Evolutionary conservation across 2,888 invertebrate species (phyloP).

Genomic region (Bembecia ichneumoniformis): DNA sequence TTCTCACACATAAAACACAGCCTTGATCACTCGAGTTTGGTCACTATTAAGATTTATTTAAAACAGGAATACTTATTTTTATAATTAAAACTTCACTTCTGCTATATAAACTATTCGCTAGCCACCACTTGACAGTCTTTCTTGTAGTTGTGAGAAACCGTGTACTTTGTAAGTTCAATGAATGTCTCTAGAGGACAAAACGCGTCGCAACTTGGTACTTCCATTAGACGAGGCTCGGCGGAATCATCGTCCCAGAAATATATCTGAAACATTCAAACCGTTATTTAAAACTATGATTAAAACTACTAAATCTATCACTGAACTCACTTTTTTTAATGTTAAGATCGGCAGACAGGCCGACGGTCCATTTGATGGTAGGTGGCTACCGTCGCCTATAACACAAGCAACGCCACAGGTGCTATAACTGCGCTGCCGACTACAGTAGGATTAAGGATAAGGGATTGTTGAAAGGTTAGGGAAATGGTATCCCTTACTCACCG

Average conservation of each 20-base stretch:
- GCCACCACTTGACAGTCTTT: slow-evolving; percentile 52
- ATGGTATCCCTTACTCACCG: too few relatives aligned
- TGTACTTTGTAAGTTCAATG: slow-evolving; percentile 53
- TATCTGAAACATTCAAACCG: slow-evolving; percentile 42
- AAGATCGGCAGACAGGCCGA: too few relatives aligned
- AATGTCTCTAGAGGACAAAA: slow-evolving; percentile 70
- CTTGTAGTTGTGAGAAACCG: slow-evolving; percentile 51
- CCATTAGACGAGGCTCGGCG: slow-evolving; percentile 57
- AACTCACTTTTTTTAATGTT: too few relatives aligned
- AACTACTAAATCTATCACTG: too few relatives aligned
- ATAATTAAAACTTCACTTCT: background rate
- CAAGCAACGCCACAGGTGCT: too few relatives aligned
- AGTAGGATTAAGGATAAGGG: too few relatives aligned
- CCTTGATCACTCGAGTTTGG: slow-evolving; percentile 23
- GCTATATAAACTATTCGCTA: slow-evolving; percentile 19
- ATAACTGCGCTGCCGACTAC: too few relatives aligned
- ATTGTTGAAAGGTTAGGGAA: too few relatives aligned
- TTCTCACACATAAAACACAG: slow-evolving; percentile 27
- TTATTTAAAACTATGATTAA: too few relatives aligned
- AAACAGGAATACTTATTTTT: background rate
- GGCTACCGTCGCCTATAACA: too few relatives aligned
- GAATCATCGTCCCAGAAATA: slow-evolving; percentile 70
- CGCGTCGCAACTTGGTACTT: slow-evolving; percentile 66
- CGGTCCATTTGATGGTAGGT: too few relatives aligned
- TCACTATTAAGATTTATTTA: slow-evolving; percentile 6